These are phyloP conservation scores for Drosophila ustulata DNA, from an alignment of 2,888 invertebrate species.

Conservation along the genomic window DNA sequence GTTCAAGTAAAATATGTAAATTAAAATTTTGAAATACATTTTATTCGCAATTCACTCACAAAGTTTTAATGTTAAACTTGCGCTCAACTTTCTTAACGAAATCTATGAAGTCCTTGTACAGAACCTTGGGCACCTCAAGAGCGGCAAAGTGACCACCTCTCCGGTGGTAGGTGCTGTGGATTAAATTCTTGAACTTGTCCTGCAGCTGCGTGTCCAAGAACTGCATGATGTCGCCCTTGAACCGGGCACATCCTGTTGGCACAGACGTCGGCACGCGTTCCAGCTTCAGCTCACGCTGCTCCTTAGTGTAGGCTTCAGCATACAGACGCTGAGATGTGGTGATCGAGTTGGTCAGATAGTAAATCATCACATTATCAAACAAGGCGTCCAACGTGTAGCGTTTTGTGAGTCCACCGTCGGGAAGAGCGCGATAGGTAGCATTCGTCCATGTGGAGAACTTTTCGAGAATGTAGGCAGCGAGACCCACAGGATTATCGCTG, in stretches of 20 bases:
- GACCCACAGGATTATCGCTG: constrained; percentile 89
- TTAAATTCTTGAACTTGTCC: constrained; percentile 88
- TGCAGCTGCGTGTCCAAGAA: constrained; percentile 87
- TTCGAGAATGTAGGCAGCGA: constrained; percentile 95
- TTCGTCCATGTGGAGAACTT: constrained; percentile 92
- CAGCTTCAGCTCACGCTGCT: constrained; percentile 64
- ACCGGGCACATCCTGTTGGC: constrained; percentile 91
- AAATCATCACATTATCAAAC: constrained; percentile 92
- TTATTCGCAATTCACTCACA: constrained; percentile 44
- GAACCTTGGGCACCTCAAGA: constrained; percentile 90
- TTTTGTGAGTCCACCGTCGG: constrained; percentile 89
- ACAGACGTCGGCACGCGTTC: constrained; percentile 88
- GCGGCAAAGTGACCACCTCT: constrained; percentile 95
- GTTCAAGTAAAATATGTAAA: not conserved
- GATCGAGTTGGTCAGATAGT: constrained; percentile 90
- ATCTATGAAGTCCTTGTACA: constrained; percentile 90
- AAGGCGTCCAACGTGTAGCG: constrained; percentile 86
- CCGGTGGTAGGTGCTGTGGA: constrained; percentile 88
- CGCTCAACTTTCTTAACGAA: constrained; percentile 86
- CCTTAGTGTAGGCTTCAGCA: constrained; percentile 86
- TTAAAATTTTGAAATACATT: not conserved
- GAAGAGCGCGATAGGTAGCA: constrained; percentile 85
- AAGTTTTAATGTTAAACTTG: constrained; percentile 61
- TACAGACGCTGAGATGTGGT: constrained; percentile 90
- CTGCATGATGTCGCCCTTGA: constrained; percentile 89